Evolutionary conservation across 2,888 invertebrate genomes (phyloP).

Genomic region (Macaria liturata): DNA sequence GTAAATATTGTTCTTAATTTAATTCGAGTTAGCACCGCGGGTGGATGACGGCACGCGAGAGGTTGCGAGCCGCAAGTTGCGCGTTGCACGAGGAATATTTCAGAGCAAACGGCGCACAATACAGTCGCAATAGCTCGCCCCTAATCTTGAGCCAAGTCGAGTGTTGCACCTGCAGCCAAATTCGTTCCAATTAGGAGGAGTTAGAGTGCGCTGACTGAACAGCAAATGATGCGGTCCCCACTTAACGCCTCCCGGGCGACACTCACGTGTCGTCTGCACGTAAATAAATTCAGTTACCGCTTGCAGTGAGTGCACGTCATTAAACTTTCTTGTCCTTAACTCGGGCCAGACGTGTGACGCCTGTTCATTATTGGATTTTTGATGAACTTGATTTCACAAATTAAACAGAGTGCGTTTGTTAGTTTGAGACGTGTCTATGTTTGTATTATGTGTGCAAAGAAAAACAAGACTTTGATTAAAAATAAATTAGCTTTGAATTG

Average conservation of each 20-base stretch:
- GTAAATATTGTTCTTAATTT: conserved; percentile 83
- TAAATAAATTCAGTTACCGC: conserved; percentile 76
- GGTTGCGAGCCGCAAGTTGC: conserved; percentile 67
- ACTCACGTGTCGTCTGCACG: conserved; percentile 73
- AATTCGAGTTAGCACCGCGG: conserved; percentile 74
- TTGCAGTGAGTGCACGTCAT: conserved; percentile 73
- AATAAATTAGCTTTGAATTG: too few species aligned
- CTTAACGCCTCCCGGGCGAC: conserved; percentile 71
- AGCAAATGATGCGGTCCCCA: conserved; percentile 82
- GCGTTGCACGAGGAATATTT: conserved; percentile 77
- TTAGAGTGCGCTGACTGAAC: conserved; percentile 80
- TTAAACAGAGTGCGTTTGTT: conserved; percentile 14
- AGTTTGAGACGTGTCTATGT: conserved; percentile 3
- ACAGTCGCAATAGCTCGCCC: conserved; percentile 76
- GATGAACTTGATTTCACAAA: conserved; percentile 36
- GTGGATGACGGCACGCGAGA: conserved; percentile 59
- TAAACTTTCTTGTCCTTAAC: conserved; percentile 75
- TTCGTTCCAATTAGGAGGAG: conserved; percentile 82
- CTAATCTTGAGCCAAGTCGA: conserved; percentile 81
- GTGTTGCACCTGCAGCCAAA: conserved; percentile 83
- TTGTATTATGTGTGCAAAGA: neutral
- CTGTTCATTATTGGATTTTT: conserved; percentile 67
- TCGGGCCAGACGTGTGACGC: conserved; percentile 57
- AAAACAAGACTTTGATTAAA: too few species aligned
- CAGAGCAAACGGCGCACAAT: conserved; percentile 69